Conservation (phyloP, 2,113 vertebrate species). For the Semnornis frantzii region DNA sequence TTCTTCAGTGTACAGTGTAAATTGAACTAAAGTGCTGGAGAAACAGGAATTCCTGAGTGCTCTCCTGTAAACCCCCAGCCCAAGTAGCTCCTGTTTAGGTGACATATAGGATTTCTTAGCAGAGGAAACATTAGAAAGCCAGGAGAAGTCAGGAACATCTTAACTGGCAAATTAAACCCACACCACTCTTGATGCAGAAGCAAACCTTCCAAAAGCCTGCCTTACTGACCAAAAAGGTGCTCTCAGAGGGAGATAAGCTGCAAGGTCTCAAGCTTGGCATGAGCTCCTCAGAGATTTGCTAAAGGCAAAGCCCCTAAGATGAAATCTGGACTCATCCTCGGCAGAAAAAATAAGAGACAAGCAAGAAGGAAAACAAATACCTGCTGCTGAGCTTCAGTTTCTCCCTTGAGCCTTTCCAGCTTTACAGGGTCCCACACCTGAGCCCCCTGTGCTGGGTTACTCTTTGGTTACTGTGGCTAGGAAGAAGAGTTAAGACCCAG, state of each 20-base stretch:
- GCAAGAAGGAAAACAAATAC: neutral
- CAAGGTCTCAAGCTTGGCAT: neutral
- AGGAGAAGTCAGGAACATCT: conserved; percentile 5
- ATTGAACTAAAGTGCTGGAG: neutral
- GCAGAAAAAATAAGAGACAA: neutral
- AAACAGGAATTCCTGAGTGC: conserved; percentile 12
- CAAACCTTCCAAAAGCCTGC: neutral
- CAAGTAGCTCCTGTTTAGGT: neutral
- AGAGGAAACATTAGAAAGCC: conserved; percentile 1
- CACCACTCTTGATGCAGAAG: neutral
- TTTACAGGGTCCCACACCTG: neutral
- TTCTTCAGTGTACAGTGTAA: neutral
- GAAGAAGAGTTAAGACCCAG: neutral
- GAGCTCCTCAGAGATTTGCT: neutral
- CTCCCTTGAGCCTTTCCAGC: neutral
- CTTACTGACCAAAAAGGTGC: neutral
- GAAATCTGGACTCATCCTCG: neutral
- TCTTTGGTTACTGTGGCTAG: neutral
- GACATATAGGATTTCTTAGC: neutral
- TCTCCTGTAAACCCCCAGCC: neutral
- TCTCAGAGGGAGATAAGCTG: neutral
- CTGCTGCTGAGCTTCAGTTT: neutral
- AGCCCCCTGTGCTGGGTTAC: neutral
- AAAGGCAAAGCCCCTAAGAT: neutral
- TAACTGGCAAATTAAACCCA: conserved; percentile 32